Evolutionary conservation across 2,888 invertebrate genomes (phyloP).

Genomic region (Volucella zonaria): DNA sequence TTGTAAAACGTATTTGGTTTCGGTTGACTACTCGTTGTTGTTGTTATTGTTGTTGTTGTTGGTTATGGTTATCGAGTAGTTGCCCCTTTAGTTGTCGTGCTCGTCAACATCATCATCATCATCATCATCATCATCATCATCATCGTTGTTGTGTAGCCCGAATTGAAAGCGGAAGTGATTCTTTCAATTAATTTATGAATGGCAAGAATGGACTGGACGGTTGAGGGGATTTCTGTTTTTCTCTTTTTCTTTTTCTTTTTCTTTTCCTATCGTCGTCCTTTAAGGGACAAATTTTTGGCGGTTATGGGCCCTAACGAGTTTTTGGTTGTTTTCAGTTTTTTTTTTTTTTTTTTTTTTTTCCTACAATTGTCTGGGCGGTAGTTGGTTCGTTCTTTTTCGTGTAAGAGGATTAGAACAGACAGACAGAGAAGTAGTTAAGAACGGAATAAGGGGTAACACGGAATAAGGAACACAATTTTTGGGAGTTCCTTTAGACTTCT

Average conservation of each 20-base stretch:
- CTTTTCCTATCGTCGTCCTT: constrained; percentile 23
- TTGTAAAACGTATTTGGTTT: constrained; percentile 61
- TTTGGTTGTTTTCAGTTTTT: constrained; percentile 10
- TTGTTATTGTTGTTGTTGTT: constrained; percentile 20
- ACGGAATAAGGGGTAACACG: not conserved
- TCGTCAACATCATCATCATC: constrained; percentile 25
- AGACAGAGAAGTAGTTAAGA: not conserved
- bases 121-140: constrained; percentile 42
- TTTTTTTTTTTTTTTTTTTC: constrained; percentile 29
- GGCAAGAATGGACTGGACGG: constrained; percentile 26
- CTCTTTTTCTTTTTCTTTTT: constrained; percentile 15
- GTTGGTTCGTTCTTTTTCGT: not conserved
- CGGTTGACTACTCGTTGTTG: constrained; percentile 45
- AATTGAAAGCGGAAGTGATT: constrained; percentile 72
- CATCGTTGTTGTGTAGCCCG: constrained; percentile 33
- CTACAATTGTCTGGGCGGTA: constrained; percentile 23
- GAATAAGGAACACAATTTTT: constrained; percentile 10
- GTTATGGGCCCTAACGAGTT: constrained; percentile 65
- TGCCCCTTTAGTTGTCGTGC: constrained; percentile 8
- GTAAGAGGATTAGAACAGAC: constrained; percentile 4
- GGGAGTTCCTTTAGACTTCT: constrained; percentile 1
- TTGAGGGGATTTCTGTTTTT: constrained; percentile 75
- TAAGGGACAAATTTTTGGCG: constrained; percentile 50
- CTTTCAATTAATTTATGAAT: constrained; percentile 73
- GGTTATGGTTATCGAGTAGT: not conserved